Conservation (phyloP, 2,113 vertebrate genomes). For the Zapus hudsonius region DNA sequence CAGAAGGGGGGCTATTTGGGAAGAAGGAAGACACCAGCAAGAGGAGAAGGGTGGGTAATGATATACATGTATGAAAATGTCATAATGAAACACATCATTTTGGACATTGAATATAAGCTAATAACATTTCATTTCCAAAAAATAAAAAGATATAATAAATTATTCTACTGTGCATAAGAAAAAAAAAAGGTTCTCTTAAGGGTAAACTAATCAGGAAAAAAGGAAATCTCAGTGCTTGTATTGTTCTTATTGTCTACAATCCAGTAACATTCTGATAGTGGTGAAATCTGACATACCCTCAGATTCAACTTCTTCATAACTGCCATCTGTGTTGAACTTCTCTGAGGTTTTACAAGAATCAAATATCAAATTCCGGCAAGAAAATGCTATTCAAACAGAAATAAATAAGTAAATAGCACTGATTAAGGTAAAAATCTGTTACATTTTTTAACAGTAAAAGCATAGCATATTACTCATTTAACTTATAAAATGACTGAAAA, state of each 20-base stretch:
- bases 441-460: slow-evolving; percentile 4
- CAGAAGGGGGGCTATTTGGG: too few species aligned
- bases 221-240: not conserved
- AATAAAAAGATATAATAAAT: not conserved
- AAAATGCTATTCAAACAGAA: slow-evolving; percentile 70
- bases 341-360: slow-evolving; percentile 85
- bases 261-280: not conserved
- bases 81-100: too few species aligned
- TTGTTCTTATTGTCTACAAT: not conserved
- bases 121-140: not conserved
- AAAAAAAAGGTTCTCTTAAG: not conserved
- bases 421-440: slow-evolving; percentile 13
- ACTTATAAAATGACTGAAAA: slow-evolving; percentile 8
- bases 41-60: not conserved
- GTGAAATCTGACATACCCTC: slow-evolving; percentile 83
- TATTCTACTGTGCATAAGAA: not conserved
- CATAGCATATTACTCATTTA: not conserved
- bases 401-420: not conserved
- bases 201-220: slow-evolving; percentile 7
- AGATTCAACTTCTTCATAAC: slow-evolving; percentile 22
- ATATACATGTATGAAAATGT: not conserved
- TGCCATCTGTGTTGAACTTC: slow-evolving; percentile 65
- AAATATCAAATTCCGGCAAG: slow-evolving; percentile 79
- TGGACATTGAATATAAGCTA: not conserved
- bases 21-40: not conserved